phyloP scores from a whole-genome alignment of 2,113 vertebrate genomes.

The Geococcyx californianus region DNA sequence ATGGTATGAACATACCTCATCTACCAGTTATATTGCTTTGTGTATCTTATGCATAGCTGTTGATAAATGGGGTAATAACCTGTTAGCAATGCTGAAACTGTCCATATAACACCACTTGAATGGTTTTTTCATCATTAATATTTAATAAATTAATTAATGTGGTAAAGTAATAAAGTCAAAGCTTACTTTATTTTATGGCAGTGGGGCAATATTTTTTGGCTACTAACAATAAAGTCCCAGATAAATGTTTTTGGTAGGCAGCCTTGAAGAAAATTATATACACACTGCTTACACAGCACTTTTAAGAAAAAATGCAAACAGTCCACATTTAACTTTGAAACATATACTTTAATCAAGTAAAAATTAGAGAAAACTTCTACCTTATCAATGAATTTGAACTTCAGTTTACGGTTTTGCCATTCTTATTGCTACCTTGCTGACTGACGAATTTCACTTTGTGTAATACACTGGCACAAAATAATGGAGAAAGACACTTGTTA shows the following conservation, averaged over 20 bases:
- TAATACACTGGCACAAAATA: background rate
- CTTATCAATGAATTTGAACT: background rate
- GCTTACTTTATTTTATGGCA: background rate
- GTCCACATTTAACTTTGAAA: background rate
- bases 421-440: background rate
- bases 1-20: constrained; percentile 15
- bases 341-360: background rate
- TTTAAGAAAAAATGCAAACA: background rate
- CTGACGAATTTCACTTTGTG: background rate
- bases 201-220: constrained; percentile 21
- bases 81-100: constrained; percentile 5
- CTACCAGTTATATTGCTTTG: constrained; percentile 25
- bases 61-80: constrained; percentile 49
- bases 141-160: constrained; percentile 76
- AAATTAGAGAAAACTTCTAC: background rate
- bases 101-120: constrained; percentile 43
- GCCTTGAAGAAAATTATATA: constrained; percentile 26
- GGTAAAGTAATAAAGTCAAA: constrained; percentile 49
- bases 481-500: background rate
- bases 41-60: background rate
- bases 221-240: constrained; percentile 44
- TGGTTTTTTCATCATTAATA: constrained; percentile 68
- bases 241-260: constrained; percentile 5
- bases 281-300: background rate
- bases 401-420: background rate